Conservation (phyloP, 2,888 invertebrate genomes). For the Platerodrilus igneus region DNA sequence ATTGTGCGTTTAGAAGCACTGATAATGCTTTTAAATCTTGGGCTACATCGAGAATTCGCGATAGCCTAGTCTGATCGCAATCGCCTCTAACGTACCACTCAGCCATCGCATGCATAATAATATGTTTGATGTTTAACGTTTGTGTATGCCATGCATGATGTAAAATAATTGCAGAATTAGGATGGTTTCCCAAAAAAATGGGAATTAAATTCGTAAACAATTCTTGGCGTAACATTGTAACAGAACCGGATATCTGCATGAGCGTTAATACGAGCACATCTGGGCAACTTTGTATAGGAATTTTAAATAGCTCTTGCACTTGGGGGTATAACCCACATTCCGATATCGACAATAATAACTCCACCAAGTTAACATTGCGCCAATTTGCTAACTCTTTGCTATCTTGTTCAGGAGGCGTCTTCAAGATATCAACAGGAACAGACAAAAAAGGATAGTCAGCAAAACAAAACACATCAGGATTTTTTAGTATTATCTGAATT, state of each 20-base stretch:
- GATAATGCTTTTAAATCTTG: constrained; percentile 93
- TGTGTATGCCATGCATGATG: constrained; percentile 94
- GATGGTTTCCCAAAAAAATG: constrained; percentile 91
- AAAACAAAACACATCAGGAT: constrained; percentile 91
- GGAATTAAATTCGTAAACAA: constrained; percentile 83
- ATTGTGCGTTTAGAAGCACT: constrained; percentile 77
- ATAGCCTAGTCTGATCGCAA: constrained; percentile 88
- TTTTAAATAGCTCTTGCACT: constrained; percentile 82
- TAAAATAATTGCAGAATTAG: constrained; percentile 92
- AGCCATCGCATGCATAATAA: constrained; percentile 95
- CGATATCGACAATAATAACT: constrained; percentile 79
- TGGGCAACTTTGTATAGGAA: constrained; percentile 89
- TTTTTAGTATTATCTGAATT: constrained; percentile 79
- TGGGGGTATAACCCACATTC: constrained; percentile 78
- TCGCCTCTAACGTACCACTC: constrained; percentile 94
- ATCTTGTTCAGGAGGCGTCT: constrained; percentile 91
- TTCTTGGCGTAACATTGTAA: constrained; percentile 77
- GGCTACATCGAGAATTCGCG: constrained; percentile 93
- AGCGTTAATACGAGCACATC: constrained; percentile 88
- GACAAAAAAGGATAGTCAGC: constrained; percentile 86
- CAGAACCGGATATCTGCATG: constrained; percentile 78
- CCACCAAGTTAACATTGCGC: constrained; percentile 89
- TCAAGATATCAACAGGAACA: constrained; percentile 82
- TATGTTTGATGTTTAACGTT: constrained; percentile 60
- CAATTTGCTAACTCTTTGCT: constrained; percentile 91